Evolutionary conservation across 2,888 invertebrate species (phyloP).

Genomic region (Xylophagus ater): DNA sequence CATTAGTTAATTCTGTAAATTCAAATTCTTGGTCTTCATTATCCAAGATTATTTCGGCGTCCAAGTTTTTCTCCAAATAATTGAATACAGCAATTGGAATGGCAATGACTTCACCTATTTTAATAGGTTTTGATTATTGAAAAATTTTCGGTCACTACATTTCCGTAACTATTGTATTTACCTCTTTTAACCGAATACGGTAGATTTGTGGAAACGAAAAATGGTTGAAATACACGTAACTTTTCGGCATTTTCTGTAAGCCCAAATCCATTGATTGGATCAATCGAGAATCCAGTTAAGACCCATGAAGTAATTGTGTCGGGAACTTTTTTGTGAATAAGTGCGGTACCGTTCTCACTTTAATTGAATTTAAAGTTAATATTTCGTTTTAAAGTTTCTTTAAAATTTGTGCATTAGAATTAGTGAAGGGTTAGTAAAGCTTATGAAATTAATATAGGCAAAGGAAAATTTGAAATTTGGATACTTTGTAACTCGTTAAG

Average conservation of each 20-base stretch:
- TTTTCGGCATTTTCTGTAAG: slow-evolving; percentile 54
- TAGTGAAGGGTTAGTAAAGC: too few relatives aligned
- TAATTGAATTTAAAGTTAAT: background rate
- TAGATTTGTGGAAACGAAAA: slow-evolving; percentile 75
- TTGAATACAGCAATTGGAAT: slow-evolving; percentile 83
- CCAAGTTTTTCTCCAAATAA: slow-evolving; percentile 65
- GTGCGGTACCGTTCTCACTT: slow-evolving; percentile 42
- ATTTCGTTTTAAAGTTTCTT: background rate
- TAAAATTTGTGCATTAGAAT: background rate
- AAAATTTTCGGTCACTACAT: background rate
- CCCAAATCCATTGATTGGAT: slow-evolving; percentile 64
- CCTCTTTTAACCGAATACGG: slow-evolving; percentile 72
- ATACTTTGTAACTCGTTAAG: too few relatives aligned
- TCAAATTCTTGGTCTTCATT: slow-evolving; percentile 69
- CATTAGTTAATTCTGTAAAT: slow-evolving; percentile 69
- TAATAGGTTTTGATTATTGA: too few relatives aligned
- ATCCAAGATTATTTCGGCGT: slow-evolving; percentile 73
- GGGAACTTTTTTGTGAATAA: slow-evolving; percentile 51
- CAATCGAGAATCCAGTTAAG: slow-evolving; percentile 70
- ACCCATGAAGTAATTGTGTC: slow-evolving; percentile 78
- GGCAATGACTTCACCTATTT: slow-evolving; percentile 71
- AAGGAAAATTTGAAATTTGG: too few relatives aligned
- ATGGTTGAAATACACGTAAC: slow-evolving; percentile 66
- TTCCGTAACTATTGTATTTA: background rate
- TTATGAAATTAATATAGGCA: too few relatives aligned